Evolutionary conservation across 2,797 vertebrate genomes (phyloP).

Genomic region (Borostomias antarcticus): DNA sequence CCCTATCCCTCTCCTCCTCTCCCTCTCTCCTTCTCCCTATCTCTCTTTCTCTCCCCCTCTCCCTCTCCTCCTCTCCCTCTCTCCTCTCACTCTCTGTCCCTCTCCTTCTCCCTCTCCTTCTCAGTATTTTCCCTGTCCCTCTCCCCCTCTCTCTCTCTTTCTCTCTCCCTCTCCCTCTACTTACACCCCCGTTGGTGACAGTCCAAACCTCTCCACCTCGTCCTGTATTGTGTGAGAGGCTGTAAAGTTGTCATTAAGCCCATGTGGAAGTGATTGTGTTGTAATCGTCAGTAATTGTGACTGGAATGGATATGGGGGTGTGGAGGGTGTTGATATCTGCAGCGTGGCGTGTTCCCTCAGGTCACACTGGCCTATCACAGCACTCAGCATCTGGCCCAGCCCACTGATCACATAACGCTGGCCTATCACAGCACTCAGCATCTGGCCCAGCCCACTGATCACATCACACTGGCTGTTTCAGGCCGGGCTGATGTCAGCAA

Average conservation of each 20-base stretch:
- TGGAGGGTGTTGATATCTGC: too few species aligned
- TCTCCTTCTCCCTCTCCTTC: not conserved
- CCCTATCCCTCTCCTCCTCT: slow-evolving; percentile 2
- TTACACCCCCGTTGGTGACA: slow-evolving; percentile 60
- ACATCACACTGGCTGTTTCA: too few species aligned
- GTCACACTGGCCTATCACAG: too few species aligned
- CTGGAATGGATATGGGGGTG: slow-evolving; percentile 92
- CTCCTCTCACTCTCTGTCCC: not conserved
- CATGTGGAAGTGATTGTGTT: slow-evolving; percentile 97
- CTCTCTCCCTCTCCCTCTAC: slow-evolving; percentile 34
- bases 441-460: too few species aligned
- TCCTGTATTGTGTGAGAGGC: slow-evolving; percentile 88
- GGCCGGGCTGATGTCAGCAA: slow-evolving; percentile 86
- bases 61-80: slow-evolving; percentile 18
- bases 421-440: too few species aligned
- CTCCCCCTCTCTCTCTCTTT: slow-evolving; percentile 13
- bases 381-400: too few species aligned
- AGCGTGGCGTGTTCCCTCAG: too few species aligned
- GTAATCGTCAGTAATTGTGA: slow-evolving; percentile 97
- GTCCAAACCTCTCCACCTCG: not conserved
- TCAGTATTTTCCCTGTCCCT: not conserved
- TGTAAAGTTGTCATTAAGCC: slow-evolving; percentile 94
- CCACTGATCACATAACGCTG: too few species aligned
- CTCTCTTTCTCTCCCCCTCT: slow-evolving; percentile 19
- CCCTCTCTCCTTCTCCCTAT: not conserved